These are phyloP conservation scores for Macroglossus sobrinus DNA, from an alignment of 2,113 vertebrate species.

Conservation along the genomic window DNA sequence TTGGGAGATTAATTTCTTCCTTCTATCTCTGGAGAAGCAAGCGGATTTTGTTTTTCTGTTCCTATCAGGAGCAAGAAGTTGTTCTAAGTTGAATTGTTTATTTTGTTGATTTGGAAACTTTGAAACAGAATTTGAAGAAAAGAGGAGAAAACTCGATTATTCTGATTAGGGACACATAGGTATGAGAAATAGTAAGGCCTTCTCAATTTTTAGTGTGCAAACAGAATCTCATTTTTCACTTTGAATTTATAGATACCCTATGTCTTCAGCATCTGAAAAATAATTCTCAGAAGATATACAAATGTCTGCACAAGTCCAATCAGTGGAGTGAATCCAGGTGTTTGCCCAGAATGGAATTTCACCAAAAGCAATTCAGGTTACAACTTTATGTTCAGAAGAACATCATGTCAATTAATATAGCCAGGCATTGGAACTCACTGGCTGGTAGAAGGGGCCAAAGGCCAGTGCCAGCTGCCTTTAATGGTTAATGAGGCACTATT, in stretches of 20 bases:
- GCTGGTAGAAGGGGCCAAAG: background rate
- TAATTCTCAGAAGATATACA: slow-evolving; percentile 37
- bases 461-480: slow-evolving; percentile 8
- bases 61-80: background rate
- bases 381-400: background rate
- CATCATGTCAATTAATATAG: background rate
- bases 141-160: background rate
- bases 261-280: background rate
- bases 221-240: slow-evolving; percentile 28
- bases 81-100: background rate
- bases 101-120: background rate
- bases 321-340: slow-evolving; percentile 18
- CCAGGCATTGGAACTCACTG: background rate
- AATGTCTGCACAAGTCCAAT: background rate
- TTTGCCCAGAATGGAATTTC: slow-evolving; percentile 44
- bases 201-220: background rate
- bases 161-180: background rate
- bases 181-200: background rate
- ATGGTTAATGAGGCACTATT: slow-evolving; percentile 59
- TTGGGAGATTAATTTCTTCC: background rate
- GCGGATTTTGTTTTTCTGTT: background rate
- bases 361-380: background rate
- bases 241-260: background rate
- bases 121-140: background rate
- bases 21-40: background rate